These are phyloP conservation scores for Apostichopus parvimensis DNA, from an alignment of 35 echinoderm and acorn worm genomes.

Conservation along the genomic window DNA sequence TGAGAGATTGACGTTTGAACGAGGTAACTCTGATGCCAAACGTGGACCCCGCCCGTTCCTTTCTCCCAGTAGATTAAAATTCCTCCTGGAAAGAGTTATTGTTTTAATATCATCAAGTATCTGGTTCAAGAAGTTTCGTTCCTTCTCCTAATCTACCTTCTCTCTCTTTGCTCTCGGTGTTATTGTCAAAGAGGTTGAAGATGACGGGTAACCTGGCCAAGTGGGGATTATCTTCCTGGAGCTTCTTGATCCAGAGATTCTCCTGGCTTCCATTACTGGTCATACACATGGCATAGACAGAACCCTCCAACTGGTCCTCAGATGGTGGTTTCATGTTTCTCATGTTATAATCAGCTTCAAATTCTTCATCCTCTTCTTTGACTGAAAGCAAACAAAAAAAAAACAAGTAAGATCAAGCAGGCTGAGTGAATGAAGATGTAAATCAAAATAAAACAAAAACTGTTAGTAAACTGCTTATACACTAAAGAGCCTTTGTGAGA, in stretches of 20 bases:
- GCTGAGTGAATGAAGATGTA: background rate
- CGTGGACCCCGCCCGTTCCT: too few species aligned
- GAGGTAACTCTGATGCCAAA: too few species aligned
- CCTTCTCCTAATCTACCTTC: conserved; percentile 20
- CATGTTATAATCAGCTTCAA: conserved; percentile 11
- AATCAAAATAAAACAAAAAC: too few species aligned
- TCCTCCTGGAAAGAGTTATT: too few species aligned
- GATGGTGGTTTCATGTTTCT: background rate
- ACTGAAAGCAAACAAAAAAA: background rate
- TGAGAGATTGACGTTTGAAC: background rate
- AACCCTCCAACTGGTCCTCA: conserved; percentile 62
- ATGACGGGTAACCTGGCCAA: conserved; percentile 78
- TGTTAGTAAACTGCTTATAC: too few species aligned
- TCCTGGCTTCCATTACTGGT: conserved; percentile 64
- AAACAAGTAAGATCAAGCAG: background rate
- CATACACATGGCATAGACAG: conserved; percentile 92
- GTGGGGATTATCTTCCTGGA: conserved; percentile 90
- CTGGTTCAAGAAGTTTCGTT: conserved; percentile 13
- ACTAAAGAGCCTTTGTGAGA: too few species aligned
- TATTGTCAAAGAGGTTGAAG: conserved; percentile 79
- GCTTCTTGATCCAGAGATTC: conserved; percentile 69
- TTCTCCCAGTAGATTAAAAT: too few species aligned
- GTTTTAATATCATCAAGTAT: conserved; percentile 6
- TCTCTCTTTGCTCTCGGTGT: background rate
- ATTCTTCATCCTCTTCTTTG: conserved; percentile 31